Conservation (phyloP, 1,140 invertebrate species). For the Papilio aristodemus region DNA sequence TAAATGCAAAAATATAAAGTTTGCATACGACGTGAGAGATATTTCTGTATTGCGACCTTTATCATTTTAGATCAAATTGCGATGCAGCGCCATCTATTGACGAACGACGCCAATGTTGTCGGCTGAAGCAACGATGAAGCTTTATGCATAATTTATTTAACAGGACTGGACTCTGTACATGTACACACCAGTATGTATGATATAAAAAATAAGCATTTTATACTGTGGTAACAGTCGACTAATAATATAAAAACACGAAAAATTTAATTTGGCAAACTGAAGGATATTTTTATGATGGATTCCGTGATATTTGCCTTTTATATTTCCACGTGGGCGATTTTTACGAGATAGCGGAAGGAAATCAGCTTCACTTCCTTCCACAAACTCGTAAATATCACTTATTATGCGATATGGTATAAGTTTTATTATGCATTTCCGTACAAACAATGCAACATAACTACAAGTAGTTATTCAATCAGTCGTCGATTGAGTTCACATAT, state of each 20-base stretch:
- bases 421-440: background rate
- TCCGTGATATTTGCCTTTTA: background rate
- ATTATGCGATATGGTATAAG: background rate
- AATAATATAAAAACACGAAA: background rate
- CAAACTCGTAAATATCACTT: background rate
- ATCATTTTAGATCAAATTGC: no score
- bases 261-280: slow-evolving; percentile 3
- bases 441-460: background rate
- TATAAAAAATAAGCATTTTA: background rate
- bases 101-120: no score
- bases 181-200: no score
- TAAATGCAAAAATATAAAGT: no score
- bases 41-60: no score
- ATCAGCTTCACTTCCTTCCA: background rate
- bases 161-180: no score
- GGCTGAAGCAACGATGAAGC: no score
- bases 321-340: background rate
- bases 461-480: no score
- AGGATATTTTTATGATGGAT: background rate
- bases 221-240: background rate
- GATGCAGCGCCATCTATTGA: no score
- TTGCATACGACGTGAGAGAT: no score
- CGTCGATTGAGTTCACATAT: no score
- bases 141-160: no score
- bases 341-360: background rate